Evolutionary conservation across 2,888 invertebrate genomes (phyloP).

Genomic region (Rhyacophila evoluta): DNA sequence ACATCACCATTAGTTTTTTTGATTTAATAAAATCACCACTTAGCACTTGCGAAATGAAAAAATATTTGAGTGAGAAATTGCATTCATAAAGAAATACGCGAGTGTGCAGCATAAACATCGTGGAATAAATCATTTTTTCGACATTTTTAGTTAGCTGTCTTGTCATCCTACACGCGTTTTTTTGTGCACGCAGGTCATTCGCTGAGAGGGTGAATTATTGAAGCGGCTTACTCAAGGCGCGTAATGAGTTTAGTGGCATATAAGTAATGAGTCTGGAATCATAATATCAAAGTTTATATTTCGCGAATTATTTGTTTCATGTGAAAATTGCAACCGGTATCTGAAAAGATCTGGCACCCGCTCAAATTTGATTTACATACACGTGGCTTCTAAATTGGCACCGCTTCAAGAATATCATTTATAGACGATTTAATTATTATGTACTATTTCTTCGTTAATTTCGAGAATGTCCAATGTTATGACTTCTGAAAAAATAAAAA

Average conservation of each 20-base stretch:
- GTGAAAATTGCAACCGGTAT: conserved; percentile 33
- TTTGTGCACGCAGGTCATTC: not conserved
- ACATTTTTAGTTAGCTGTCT: no score
- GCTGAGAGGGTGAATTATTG: conserved; percentile 10
- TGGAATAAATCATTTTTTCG: no score
- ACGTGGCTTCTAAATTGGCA: conserved; percentile 22
- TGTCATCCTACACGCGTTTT: not conserved
- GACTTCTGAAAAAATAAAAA: not conserved
- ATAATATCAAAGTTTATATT: conserved; percentile 30
- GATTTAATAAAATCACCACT: no score
- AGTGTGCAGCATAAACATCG: no score
- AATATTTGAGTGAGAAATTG: no score
- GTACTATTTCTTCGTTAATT: conserved; percentile 24
- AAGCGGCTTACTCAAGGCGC: not conserved
- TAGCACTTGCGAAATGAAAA: no score
- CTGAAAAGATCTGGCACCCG: conserved; percentile 33
- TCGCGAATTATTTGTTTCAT: conserved; percentile 19
- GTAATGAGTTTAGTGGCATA: not conserved
- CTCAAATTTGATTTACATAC: conserved; percentile 30
- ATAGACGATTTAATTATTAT: conserved; percentile 9
- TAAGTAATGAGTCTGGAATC: conserved; percentile 17
- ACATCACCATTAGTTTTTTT: no score
- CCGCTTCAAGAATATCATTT: conserved; percentile 9
- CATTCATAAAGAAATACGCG: no score
- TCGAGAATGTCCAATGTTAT: not conserved